Base-by-base conservation (phyloP, 1,140 invertebrate genomes). In the Anastrepha obliqua region DNA sequence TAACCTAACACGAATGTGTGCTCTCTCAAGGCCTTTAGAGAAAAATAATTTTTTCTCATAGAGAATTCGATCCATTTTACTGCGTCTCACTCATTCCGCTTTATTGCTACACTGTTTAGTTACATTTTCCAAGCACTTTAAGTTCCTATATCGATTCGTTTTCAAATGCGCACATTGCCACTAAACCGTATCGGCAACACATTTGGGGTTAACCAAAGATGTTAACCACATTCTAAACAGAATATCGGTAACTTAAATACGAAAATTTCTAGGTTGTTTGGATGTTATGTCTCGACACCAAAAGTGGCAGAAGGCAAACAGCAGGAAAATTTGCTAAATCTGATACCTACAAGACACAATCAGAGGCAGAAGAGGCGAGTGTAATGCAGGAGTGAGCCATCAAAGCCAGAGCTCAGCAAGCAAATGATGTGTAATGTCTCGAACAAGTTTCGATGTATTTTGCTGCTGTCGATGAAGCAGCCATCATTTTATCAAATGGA, bases 211-310 rank as follows among this genome's bases (percentile, higher is more conserved):
- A 55, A 81, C 74, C 74, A 55, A 81, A 81, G 74, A 81, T 81
- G 74, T 81, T 81, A 81, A 81, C 74, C 74, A 81, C 74, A 81
- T 81, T 81, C 74, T 81, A 81, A 81, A 81, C 74, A 81, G 74
- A 81, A 81, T 81, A 81, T 81, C 74, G 74, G 74, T 81, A 81
- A 81, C 74, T 81, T 42, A 47, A 81, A 81, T 29, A 55, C 47
- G 74, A 55, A 78, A 81, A 81, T 81, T 81, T 81, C 8, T 47
- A 55, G 7, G 13, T 44, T 81, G 44, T 81, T 81, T 81, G 44
- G 44, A 17, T 81, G 74, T 81, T 17, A 81, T 9, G 47, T 17
- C n/a, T 55, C 74, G 74, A 81, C 74, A 81, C 74, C 74, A 55
- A 47, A 81, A 81, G 74, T 81, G 74, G 55, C 74, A 81, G 74